These are phyloP conservation scores for Riparia riparia DNA, from an alignment of 2,113 vertebrate genomes.

Conservation along the genomic window DNA sequence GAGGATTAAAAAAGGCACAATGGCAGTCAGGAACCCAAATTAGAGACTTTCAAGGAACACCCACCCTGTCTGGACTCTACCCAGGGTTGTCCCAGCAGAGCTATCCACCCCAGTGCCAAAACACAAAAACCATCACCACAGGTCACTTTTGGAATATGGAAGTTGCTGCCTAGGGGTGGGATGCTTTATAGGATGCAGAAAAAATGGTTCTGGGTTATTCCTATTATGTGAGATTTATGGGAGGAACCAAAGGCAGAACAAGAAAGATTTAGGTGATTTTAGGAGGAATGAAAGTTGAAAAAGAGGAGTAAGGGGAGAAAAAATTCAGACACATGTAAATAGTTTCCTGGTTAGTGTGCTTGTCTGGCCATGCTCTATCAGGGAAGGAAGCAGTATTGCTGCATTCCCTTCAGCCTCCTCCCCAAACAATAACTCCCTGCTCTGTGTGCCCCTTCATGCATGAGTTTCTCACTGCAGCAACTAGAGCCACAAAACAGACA, in stretches of 20 bases:
- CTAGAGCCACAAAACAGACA: background rate
- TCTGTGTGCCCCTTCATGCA: background rate
- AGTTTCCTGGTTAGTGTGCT: background rate
- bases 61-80: background rate
- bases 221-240: background rate
- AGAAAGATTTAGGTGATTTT: background rate
- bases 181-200: background rate
- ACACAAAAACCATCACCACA: background rate
- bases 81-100: background rate
- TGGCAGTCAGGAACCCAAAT: background rate
- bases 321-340: background rate
- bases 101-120: background rate
- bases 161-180: rapidly evolving
- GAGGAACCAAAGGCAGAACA: background rate
- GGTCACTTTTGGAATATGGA: background rate
- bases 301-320: background rate
- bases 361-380: background rate
- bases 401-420: background rate
- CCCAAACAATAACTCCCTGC: background rate
- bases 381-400: background rate
- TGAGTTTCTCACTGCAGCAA: background rate
- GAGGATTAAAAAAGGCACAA: background rate
- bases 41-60: background rate
- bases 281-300: background rate
- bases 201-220: background rate